phyloP scores from a whole-genome alignment of 2,888 invertebrate species.

The Diaperis boleti region DNA sequence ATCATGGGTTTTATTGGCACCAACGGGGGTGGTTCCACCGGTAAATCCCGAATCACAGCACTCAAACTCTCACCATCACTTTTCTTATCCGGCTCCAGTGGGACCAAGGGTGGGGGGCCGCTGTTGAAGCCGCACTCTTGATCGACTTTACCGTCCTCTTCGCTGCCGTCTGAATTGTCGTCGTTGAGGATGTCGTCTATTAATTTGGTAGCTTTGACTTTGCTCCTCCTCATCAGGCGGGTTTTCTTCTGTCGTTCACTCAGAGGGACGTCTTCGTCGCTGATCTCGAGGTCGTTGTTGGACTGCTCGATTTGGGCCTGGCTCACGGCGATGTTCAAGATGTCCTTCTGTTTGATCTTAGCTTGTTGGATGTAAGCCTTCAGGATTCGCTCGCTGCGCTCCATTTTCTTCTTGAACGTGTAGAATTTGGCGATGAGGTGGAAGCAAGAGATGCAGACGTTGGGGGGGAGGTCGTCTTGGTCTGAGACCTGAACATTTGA shows the following conservation, averaged over 20 bases:
- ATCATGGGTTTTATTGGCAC: constrained; percentile 59
- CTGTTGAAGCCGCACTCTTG: constrained; percentile 39
- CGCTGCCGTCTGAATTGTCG: constrained; percentile 4
- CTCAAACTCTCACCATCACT: constrained; percentile 22
- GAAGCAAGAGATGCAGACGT: constrained; percentile 65
- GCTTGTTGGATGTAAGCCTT: constrained; percentile 54
- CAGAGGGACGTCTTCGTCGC: constrained; percentile 51
- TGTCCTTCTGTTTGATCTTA: constrained; percentile 50
- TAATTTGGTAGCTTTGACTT: constrained; percentile 36
- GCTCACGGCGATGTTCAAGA: constrained; percentile 57
- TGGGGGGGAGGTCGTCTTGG: constrained; percentile 62
- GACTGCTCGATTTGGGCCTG: constrained; percentile 55
- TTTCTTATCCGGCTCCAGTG: constrained; percentile 51
- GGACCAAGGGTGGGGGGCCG: constrained; percentile 61
- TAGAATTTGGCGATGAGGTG: constrained; percentile 63
- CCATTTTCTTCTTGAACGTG: constrained; percentile 64
- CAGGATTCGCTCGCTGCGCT: constrained; percentile 61
- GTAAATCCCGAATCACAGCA: constrained; percentile 43
- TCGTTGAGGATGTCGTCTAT: constrained; percentile 33
- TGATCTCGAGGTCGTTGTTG: constrained; percentile 23
- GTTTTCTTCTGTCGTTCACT: constrained; percentile 39
- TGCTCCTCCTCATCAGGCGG: constrained; percentile 14
- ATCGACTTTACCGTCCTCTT: constrained; percentile 3
- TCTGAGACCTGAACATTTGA: constrained; percentile 57
- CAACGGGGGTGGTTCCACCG: constrained; percentile 59